A percentile compares a stretch with the other conserved stretches of the same genome.
Evolutionary conservation across 1,140 invertebrate genomes (phyloP).

Genomic region (Lamellibrachia luymesi): DNA sequence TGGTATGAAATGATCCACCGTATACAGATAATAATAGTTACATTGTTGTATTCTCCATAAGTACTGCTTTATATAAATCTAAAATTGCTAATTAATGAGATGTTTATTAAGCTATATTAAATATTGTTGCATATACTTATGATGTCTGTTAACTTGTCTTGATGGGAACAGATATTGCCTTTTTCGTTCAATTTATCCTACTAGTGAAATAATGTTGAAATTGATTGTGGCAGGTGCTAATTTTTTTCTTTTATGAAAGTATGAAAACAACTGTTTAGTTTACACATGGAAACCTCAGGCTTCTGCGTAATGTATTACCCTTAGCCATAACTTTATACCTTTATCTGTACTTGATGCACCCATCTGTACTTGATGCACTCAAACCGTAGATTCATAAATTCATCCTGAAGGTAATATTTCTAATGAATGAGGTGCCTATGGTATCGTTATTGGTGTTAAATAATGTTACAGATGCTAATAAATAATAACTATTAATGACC

Average conservation of each 20-base stretch:
- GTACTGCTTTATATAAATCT: not conserved
- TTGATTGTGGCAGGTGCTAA: not conserved
- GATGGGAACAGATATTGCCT: not conserved
- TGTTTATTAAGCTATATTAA: not conserved
- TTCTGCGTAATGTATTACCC: no score
- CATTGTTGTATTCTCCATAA: not conserved
- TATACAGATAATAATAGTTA: not conserved
- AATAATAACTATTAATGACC: not conserved
- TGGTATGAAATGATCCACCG: no score
- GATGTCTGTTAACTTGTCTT: not conserved
- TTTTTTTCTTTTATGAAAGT: not conserved
- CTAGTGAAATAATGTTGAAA: not conserved
- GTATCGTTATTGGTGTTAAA: not conserved
- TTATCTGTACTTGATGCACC: not conserved
- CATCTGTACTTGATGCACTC: not conserved
- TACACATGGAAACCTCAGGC: not conserved
- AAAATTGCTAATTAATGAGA: not conserved
- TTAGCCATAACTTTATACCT: not conserved
- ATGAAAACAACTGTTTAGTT: not conserved
- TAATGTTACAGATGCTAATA: not conserved
- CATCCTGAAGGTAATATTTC: not conserved
- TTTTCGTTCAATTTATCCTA: not conserved
- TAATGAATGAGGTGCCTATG: not conserved
- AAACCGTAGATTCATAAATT: not conserved
- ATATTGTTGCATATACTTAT: not conserved